phyloP scores from a whole-genome alignment of 2,113 vertebrate species.

The Sigmodon hispidus region DNA sequence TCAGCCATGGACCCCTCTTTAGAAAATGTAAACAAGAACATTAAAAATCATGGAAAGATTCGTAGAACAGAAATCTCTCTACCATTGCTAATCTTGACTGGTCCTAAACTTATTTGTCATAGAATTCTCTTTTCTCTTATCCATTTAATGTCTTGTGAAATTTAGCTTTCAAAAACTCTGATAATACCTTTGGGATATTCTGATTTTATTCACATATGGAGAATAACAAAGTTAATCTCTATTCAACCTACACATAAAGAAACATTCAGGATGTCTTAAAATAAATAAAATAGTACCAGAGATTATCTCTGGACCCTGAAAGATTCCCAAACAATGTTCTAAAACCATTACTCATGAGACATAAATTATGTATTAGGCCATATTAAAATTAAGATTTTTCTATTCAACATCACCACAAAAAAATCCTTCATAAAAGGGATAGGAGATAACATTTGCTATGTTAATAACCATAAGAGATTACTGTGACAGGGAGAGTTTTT shows the following conservation, averaged over 20 bases:
- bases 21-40: neutral
- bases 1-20: neutral
- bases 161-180: neutral
- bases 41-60: conserved; percentile 9
- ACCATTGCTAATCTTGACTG: neutral
- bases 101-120: neutral
- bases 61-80: neutral
- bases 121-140: neutral
- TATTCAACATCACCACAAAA: conserved; percentile 8
- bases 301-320: neutral
- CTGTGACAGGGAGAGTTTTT: neutral
- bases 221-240: conserved; percentile 34
- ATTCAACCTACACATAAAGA: neutral
- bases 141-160: neutral
- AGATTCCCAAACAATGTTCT: neutral
- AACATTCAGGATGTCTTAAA: conserved; percentile 14
- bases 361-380: conserved; percentile 29
- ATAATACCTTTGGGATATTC: neutral
- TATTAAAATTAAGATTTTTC: conserved; percentile 23
- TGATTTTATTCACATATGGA: conserved; percentile 24
- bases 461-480: conserved; percentile 1
- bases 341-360: neutral
- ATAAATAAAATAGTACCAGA: neutral
- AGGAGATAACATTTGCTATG: neutral
- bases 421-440: neutral